Base-by-base conservation (phyloP, 2,113 vertebrate species). In the Limanda limanda region DNA sequence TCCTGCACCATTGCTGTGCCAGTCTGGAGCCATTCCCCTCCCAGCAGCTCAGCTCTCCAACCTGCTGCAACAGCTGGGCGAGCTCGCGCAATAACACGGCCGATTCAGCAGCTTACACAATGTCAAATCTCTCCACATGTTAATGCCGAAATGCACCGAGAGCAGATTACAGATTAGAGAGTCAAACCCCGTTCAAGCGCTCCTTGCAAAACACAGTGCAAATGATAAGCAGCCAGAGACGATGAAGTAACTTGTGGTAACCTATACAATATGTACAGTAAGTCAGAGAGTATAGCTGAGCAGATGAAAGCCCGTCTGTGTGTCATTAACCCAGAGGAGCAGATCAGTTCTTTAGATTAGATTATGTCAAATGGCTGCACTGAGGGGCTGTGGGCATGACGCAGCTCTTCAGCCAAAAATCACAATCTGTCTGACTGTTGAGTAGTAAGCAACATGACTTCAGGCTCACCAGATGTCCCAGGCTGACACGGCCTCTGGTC, bases 111-210 rank as follows among this genome's bases (percentile, higher is more conserved):
- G 81, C 77, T 90, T 86, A 90, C 86, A 83, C 92, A 74, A 82
- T 67, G 63, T 79, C 74, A 84, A 74, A 85, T 82, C 84, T 75
- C 74, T 52, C 80, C 68, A 61, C 75, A 86, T 82, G 78, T 79
- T 78, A 76, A 73, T 57, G 65, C 77, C 18, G 80, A 71, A 79
- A 79, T 71, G 70, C 42, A 51, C 76, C 56, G 69, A 67, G 68
- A 87, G 81, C 81, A 79, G 88, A 90, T 89, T 89, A 86, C 20
- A 61, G 76, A 72, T 86, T 79, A 82, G 58, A 66, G 76, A 83
- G 81, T 59, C 17, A 4, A 76, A 69, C 77, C 45, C 27, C 35
- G 1, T 62, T 76, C 68, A 1, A 1, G 25, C 31, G 24, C 59
- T 5, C 75, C 17, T 4, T 18, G 47, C 15, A 18, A 78, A 21